Evolutionary conservation across 2,888 invertebrate species (phyloP).

Genomic region (Sphaeridia pumilis): DNA sequence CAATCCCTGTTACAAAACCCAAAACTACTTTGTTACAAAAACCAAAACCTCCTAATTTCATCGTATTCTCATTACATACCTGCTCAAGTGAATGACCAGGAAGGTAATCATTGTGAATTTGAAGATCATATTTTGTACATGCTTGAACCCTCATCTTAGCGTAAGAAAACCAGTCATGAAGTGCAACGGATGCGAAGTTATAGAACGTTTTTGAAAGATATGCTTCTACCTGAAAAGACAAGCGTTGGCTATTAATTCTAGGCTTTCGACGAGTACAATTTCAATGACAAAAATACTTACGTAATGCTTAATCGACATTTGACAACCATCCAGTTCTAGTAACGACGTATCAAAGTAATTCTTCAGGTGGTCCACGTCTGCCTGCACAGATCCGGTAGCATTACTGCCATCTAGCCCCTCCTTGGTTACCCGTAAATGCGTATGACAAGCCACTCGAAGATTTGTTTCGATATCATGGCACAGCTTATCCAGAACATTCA

Average conservation of each 20-base stretch:
- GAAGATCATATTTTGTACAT: constrained; percentile 63
- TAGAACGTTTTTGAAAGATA: constrained; percentile 92
- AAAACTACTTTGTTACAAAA: not conserved
- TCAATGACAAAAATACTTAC: constrained; percentile 1
- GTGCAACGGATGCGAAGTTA: constrained; percentile 89
- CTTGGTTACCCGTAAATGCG: constrained; percentile 50
- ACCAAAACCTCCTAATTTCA: not conserved
- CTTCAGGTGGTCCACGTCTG: no score
- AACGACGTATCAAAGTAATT: no score
- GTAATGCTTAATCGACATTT: no score
- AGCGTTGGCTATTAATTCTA: constrained; percentile 50
- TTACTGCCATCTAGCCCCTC: not conserved
- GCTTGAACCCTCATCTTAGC: constrained; percentile 93
- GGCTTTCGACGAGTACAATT: constrained; percentile 44
- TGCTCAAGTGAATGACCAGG: constrained; percentile 95
- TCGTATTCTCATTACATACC: constrained; percentile 38
- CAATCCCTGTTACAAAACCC: constrained; percentile 51
- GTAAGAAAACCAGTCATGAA: constrained; percentile 96
- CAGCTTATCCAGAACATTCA: constrained; percentile 49
- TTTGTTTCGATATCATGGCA: constrained; percentile 86
- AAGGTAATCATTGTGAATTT: constrained; percentile 79
- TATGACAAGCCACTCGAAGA: constrained; percentile 79
- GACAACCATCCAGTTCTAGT: no score
- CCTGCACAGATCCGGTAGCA: no score
- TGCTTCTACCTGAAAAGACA: constrained; percentile 53